Evolutionary conservation across 2,113 vertebrate genomes (phyloP).

Genomic region (Thinocorus orbignyianus): DNA sequence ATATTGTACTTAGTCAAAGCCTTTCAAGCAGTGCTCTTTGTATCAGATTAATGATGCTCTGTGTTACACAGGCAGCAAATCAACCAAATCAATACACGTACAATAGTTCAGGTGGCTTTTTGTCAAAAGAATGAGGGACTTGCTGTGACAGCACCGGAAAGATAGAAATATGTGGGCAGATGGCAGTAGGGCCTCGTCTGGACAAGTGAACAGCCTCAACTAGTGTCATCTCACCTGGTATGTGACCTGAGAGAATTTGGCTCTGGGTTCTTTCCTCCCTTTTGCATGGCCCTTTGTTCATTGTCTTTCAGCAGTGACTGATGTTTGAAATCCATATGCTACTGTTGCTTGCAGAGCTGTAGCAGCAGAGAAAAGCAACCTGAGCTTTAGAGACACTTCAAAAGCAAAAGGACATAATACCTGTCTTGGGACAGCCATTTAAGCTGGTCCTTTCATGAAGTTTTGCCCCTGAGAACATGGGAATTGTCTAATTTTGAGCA

Average conservation of each 20-base stretch:
- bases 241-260: conserved; percentile 52
- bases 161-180: conserved; percentile 62
- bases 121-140: conserved; percentile 63
- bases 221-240: conserved; percentile 58
- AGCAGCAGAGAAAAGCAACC: conserved; percentile 5
- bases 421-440: not conserved
- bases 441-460: not conserved
- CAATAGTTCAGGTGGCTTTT: conserved; percentile 54
- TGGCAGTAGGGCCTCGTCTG: conserved; percentile 34
- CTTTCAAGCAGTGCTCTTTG: conserved; percentile 51
- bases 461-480: not conserved
- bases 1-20: conserved; percentile 46
- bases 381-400: not conserved
- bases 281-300: conserved; percentile 52
- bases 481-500: not conserved
- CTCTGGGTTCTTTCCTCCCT: conserved; percentile 35
- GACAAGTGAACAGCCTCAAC: conserved; percentile 37
- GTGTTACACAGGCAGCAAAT: conserved; percentile 65
- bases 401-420: not conserved
- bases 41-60: conserved; percentile 67
- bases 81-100: conserved; percentile 62
- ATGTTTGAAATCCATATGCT: conserved; percentile 39
- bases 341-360: not conserved
- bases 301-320: conserved; percentile 31
- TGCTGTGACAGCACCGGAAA: conserved; percentile 63